Conservation (phyloP, 2,113 vertebrate genomes). For the Platichthys stellatus region DNA sequence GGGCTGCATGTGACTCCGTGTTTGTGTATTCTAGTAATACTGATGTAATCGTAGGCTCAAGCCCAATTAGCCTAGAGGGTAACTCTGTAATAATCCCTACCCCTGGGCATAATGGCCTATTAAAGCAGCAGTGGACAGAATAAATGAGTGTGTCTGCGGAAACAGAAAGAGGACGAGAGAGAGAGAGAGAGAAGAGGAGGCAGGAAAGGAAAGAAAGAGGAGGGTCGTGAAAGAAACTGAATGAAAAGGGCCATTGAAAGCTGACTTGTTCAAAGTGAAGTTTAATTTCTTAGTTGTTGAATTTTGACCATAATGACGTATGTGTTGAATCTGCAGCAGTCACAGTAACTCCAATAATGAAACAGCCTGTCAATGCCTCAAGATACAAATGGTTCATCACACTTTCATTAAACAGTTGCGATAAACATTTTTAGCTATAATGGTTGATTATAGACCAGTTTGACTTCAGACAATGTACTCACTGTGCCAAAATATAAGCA, state of each 20-base stretch:
- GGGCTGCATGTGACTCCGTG: conserved; percentile 45
- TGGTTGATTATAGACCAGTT: not conserved
- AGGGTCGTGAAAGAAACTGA: not conserved
- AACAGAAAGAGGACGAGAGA: conserved; percentile 10
- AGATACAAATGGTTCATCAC: too few species aligned
- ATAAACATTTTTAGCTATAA: not conserved
- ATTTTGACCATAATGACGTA: too few species aligned
- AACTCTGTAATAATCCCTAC: conserved; percentile 77
- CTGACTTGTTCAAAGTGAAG: not conserved
- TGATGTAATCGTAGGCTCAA: conserved; percentile 75
- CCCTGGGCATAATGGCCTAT: conserved; percentile 78
- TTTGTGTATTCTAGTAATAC: conserved; percentile 72
- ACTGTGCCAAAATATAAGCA: too few species aligned
- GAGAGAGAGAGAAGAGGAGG: not conserved
- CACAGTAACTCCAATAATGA: too few species aligned
- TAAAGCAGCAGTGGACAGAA: conserved; percentile 75
- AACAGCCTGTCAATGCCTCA: too few species aligned
- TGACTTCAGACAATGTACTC: too few species aligned
- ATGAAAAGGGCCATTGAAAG: not conserved
- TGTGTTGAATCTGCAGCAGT: too few species aligned
- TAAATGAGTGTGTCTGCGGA: conserved; percentile 63
- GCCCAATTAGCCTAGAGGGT: conserved; percentile 80
- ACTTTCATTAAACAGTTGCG: too few species aligned
- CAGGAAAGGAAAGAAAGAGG: not conserved
- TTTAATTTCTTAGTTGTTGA: not conserved